A percentile compares a stretch with the other conserved stretches of the same genome.
Evolutionary conservation across 2,113 vertebrate species (phyloP).

Genomic region (Thymallus thymallus): DNA sequence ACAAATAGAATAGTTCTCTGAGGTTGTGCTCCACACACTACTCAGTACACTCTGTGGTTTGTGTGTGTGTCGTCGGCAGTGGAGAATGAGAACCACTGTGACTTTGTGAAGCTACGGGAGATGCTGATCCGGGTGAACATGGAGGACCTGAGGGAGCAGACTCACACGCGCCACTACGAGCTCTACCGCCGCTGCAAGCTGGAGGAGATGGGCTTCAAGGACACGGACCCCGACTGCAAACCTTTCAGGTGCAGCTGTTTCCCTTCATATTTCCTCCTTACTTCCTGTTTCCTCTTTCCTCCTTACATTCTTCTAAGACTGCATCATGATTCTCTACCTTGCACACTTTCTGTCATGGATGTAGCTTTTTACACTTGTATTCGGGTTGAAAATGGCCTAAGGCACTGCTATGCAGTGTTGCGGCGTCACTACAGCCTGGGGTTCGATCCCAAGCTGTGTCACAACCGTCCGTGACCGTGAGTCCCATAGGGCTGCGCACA

Average conservation of each 20-base stretch:
- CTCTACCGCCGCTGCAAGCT: slow-evolving; percentile 96
- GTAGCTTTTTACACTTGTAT: too few species aligned
- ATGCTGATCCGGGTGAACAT: slow-evolving; percentile 99
- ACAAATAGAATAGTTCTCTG: slow-evolving; percentile 24
- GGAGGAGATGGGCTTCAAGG: slow-evolving; percentile 99
- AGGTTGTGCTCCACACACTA: slow-evolving; percentile 14
- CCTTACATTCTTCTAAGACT: neutral
- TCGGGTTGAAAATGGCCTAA: too few species aligned
- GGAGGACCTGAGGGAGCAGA: slow-evolving; percentile 98
- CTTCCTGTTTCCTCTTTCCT: neutral
- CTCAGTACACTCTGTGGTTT: neutral
- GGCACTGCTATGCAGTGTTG: too few species aligned
- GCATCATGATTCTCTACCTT: neutral
- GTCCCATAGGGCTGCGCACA: too few species aligned
- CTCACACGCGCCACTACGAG: slow-evolving; percentile 94
- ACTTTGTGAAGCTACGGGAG: slow-evolving; percentile 96
- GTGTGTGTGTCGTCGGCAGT: slow-evolving; percentile 70
- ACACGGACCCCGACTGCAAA: slow-evolving; percentile 96
- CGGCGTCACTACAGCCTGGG: too few species aligned
- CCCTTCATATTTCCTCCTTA: neutral
- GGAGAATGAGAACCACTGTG: slow-evolving; percentile 97
- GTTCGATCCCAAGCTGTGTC: too few species aligned
- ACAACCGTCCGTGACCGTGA: too few species aligned
- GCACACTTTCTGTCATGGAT: neutral
- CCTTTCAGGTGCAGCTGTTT: slow-evolving; percentile 86